Conservation (phyloP, 2,797 vertebrate genomes). For the Lateolabrax maculatus region DNA sequence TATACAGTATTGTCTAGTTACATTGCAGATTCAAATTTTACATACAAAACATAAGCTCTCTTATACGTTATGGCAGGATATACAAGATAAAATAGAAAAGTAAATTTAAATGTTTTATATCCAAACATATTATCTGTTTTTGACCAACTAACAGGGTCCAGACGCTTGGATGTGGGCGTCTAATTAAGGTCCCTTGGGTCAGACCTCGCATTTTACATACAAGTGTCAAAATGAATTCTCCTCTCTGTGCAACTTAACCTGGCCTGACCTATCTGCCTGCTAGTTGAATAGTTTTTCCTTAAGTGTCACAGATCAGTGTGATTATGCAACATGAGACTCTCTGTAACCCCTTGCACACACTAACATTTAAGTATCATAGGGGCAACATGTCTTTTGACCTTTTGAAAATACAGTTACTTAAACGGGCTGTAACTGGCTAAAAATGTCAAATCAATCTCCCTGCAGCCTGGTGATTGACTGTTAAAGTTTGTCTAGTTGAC, state of each 20-base stretch:
- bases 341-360: constrained; percentile 22
- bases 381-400: constrained; percentile 31
- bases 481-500: not conserved
- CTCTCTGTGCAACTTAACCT: constrained; percentile 40
- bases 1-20: not conserved
- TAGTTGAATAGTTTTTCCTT: constrained; percentile 21
- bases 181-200: constrained; percentile 48
- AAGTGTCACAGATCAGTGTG: constrained; percentile 52
- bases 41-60: not conserved
- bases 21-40: not conserved
- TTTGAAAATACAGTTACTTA: constrained; percentile 28
- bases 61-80: not conserved
- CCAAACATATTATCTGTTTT: no score
- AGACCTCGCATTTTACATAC: constrained; percentile 64
- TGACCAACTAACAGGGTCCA: not conserved
- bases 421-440: not conserved
- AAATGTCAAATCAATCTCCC: constrained; percentile 27
- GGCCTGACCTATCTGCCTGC: constrained; percentile 16
- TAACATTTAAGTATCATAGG: constrained; percentile 4
- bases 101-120: not conserved
- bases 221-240: constrained; percentile 58
- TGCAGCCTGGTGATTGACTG: not conserved
- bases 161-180: not conserved
- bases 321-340: constrained; percentile 48
- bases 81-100: not conserved